A percentile compares a stretch with the other conserved stretches of the same genome.
Evolutionary conservation across 1,140 invertebrate genomes (phyloP).

Genomic region (Macrocentrus cingulum): DNA sequence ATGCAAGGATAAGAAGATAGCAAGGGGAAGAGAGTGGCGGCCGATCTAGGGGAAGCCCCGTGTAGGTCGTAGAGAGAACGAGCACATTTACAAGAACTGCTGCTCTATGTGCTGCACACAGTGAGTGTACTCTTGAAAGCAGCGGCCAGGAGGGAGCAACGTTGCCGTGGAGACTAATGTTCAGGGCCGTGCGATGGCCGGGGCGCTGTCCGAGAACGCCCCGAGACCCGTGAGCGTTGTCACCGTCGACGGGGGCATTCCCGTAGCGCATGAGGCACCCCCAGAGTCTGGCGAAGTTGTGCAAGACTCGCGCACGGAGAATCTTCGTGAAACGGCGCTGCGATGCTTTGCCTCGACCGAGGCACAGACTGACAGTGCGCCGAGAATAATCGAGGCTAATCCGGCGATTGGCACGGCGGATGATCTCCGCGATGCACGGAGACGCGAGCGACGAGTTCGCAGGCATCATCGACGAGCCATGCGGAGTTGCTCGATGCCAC

Average conservation of each 20-base stretch:
- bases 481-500: conserved; percentile 47
- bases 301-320: conserved; percentile 19
- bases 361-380: conserved; percentile 48
- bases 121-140: not conserved
- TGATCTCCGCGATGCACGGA: conserved; percentile 43
- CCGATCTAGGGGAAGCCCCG: conserved; percentile 13
- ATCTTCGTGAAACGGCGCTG: conserved; percentile 16
- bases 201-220: conserved; percentile 53
- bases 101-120: not conserved
- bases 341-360: conserved; percentile 52
- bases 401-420: conserved; percentile 30
- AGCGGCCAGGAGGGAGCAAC: conserved; percentile 22
- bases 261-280: conserved; percentile 1
- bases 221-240: conserved; percentile 54
- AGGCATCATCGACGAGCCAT: conserved; percentile 46
- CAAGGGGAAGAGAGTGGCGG: conserved; percentile 3
- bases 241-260: conserved; percentile 41
- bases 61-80: conserved; percentile 6
- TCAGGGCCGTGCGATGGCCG: conserved; percentile 52
- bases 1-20: conserved; percentile 4
- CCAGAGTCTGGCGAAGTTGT: conserved; percentile 8
- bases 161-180: conserved; percentile 45
- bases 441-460: conserved; percentile 48
- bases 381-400: conserved; percentile 9
- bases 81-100: conserved; percentile 3